Conservation (phyloP, 2,113 vertebrate species). For the Odobenus rosmarus region DNA sequence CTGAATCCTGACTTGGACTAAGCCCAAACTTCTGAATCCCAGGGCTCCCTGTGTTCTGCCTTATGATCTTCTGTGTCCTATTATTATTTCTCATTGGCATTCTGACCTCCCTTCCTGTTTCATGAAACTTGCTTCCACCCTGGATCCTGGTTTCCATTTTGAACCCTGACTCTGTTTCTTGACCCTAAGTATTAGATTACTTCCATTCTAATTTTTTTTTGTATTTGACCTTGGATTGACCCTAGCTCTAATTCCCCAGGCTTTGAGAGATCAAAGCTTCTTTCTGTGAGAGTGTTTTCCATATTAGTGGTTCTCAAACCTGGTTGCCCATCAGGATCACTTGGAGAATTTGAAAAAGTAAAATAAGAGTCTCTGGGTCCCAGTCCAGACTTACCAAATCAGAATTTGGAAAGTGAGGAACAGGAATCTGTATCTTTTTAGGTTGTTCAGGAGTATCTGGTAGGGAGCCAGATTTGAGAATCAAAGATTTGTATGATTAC, state of each 20-base stretch:
- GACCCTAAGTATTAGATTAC: constrained; percentile 28
- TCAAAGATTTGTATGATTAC: not conserved
- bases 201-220: constrained; percentile 48
- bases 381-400: not conserved
- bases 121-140: not conserved
- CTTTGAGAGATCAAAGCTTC: constrained; percentile 41
- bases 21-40: not conserved
- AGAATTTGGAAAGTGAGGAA: not conserved
- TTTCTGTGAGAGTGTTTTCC: not conserved
- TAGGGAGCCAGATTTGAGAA: not conserved
- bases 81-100: not conserved
- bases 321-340: not conserved
- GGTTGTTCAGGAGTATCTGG: not conserved
- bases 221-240: constrained; percentile 54
- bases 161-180: not conserved
- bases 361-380: not conserved
- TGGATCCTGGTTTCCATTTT: not conserved
- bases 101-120: constrained; percentile 10
- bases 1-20: not conserved
- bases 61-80: not conserved
- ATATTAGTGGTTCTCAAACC: not conserved
- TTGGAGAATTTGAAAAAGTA: constrained; percentile 14
- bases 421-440: not conserved
- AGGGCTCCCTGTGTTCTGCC: not conserved
- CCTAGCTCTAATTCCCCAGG: not conserved